Evolutionary conservation across 2,888 invertebrate species (phyloP).

Genomic region (Caenorhabditis wallacei): DNA sequence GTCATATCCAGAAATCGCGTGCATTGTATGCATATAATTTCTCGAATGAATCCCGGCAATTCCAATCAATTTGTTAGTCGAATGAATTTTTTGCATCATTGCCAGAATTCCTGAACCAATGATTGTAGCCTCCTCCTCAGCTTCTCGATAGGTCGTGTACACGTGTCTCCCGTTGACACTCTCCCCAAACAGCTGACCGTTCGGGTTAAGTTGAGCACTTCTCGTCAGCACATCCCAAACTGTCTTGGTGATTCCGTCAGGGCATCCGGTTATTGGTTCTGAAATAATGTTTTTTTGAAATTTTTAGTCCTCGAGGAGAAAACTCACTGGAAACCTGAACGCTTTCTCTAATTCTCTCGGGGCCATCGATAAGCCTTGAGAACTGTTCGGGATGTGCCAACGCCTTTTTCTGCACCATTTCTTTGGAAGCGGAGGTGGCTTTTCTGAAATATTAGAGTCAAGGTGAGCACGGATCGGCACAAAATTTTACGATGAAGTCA

Average conservation of each 20-base stretch:
- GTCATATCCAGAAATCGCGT: constrained; percentile 87
- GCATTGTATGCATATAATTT: constrained; percentile 73
- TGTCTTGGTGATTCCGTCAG: constrained; percentile 70
- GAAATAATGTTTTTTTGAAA: not conserved
- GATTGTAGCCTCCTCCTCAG: constrained; percentile 75
- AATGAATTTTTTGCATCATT: constrained; percentile 72
- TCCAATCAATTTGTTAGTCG: constrained; percentile 47
- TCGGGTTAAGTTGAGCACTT: constrained; percentile 55
- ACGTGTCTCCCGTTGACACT: constrained; percentile 51
- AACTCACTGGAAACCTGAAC: constrained; percentile 71
- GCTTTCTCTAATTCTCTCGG: constrained; percentile 75
- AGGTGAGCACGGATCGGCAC: no score
- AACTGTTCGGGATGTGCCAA: constrained; percentile 65
- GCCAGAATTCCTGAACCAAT: constrained; percentile 83
- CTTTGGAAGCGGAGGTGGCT: not conserved
- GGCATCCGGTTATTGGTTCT: constrained; percentile 72
- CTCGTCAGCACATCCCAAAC: constrained; percentile 69
- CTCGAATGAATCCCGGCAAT: constrained; percentile 72
- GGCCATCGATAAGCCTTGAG: constrained; percentile 73
- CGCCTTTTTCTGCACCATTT: constrained; percentile 46
- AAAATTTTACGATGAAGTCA: no score
- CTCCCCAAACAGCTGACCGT: constrained; percentile 68
- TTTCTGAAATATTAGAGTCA: not conserved
- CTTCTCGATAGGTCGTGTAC: constrained; percentile 65
- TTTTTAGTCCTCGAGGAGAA: not conserved